Conservation (phyloP, 2,888 invertebrate genomes). For the Mayetiola destructor region DNA sequence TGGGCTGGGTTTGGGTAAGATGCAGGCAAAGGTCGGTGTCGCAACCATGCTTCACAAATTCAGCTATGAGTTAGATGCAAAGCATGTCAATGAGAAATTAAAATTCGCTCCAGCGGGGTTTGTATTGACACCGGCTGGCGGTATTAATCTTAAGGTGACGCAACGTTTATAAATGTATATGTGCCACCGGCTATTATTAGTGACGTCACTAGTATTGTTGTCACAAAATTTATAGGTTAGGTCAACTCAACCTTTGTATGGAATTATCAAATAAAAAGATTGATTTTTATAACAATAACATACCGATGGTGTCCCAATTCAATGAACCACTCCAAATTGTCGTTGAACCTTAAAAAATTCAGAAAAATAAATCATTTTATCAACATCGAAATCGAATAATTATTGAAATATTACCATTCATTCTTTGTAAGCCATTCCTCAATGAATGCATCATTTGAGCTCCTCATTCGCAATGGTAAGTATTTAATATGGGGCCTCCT, state of each 20-base stretch:
- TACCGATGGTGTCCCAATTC: background rate
- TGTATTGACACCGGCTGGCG: conserved; percentile 34
- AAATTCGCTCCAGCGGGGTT: conserved; percentile 38
- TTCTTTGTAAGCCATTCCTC: background rate
- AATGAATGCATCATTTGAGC: background rate
- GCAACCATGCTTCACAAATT: background rate
- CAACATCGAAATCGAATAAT: background rate
- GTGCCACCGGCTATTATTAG: conserved; percentile 18
- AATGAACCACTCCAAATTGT: background rate
- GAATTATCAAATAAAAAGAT: background rate
- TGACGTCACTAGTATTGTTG: background rate
- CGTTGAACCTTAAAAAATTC: conserved; percentile 1
- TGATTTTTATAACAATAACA: background rate
- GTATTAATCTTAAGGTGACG: conserved; percentile 18
- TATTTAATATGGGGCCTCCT: conserved; percentile 43
- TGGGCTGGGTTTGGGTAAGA: conserved; percentile 5
- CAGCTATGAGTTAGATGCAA: background rate
- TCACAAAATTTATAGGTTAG: background rate
- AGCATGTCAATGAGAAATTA: background rate
- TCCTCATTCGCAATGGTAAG: conserved; percentile 33
- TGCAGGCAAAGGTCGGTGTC: conserved; percentile 14
- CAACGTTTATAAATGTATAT: conserved; percentile 26
- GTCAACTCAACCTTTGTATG: background rate
- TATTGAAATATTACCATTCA: background rate
- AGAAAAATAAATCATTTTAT: background rate